These are phyloP conservation scores for Phortica okadai DNA, from an alignment of 2,888 invertebrate genomes.

Conservation along the genomic window DNA sequence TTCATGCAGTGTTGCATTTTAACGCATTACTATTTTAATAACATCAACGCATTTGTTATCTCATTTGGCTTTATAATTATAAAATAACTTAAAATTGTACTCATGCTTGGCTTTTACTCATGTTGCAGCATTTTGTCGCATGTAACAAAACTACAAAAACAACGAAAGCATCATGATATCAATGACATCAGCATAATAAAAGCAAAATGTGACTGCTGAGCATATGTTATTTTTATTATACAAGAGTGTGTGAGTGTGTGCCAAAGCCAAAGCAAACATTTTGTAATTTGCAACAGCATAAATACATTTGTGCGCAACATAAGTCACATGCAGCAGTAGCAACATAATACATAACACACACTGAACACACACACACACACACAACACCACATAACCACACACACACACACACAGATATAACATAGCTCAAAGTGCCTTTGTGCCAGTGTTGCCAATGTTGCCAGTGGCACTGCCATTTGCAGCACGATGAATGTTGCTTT, in stretches of 20 bases:
- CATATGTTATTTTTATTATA: slow-evolving; percentile 20
- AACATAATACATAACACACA: slow-evolving; percentile 11
- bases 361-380: slow-evolving; percentile 1
- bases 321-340: slow-evolving; percentile 57
- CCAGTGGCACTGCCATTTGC: slow-evolving; percentile 22
- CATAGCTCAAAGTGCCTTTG: slow-evolving; percentile 21
- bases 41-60: slow-evolving; percentile 28
- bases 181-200: slow-evolving; percentile 28
- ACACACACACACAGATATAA: slow-evolving; percentile 28
- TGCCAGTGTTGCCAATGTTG: slow-evolving; percentile 6
- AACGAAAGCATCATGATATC: neutral
- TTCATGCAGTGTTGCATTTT: neutral
- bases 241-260: slow-evolving; percentile 45
- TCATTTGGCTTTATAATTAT: slow-evolving; percentile 31
- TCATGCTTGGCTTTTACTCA: slow-evolving; percentile 13
- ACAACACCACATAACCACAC: neutral
- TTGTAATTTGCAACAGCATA: slow-evolving; percentile 67
- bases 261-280: slow-evolving; percentile 61
- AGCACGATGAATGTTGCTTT: slow-evolving; percentile 27
- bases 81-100: slow-evolving; percentile 20
- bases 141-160: slow-evolving; percentile 6
- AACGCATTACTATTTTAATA: slow-evolving; percentile 24
- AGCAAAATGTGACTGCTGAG: slow-evolving; percentile 20
- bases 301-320: slow-evolving; percentile 47
- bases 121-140: slow-evolving; percentile 26